Evolutionary conservation across 2,888 invertebrate species (phyloP).

Genomic region (Synanthedon andrenaeformis): DNA sequence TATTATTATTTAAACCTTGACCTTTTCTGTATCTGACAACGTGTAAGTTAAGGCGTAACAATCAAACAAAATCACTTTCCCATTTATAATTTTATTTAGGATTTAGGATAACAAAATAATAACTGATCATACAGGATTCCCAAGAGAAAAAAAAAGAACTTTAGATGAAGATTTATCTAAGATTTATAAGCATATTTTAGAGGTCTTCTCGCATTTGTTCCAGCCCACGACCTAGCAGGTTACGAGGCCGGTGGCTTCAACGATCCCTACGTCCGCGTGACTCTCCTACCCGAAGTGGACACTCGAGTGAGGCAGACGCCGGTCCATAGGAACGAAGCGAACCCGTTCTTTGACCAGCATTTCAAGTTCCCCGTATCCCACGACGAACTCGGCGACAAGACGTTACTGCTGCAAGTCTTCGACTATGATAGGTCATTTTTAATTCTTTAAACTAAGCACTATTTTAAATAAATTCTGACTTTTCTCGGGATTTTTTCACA

Average conservation of each 20-base stretch:
- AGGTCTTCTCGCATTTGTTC: not conserved
- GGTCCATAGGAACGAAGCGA: slow-evolving; percentile 85
- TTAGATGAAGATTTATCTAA: no score
- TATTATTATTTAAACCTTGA: no score
- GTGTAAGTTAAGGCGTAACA: no score
- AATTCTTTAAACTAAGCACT: not conserved
- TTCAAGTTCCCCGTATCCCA: slow-evolving; percentile 94
- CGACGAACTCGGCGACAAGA: slow-evolving; percentile 86
- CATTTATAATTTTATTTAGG: no score
- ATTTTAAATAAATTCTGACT: no score
- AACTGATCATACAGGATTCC: no score
- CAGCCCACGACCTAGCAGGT: slow-evolving; percentile 85
- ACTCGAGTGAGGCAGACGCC: slow-evolving; percentile 86
- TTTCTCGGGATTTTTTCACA: no score
- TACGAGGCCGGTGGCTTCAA: slow-evolving; percentile 90
- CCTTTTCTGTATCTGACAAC: no score
- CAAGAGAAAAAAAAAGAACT: no score
- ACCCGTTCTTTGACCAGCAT: slow-evolving; percentile 91
- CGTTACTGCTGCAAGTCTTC: slow-evolving; percentile 78
- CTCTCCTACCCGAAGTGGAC: slow-evolving; percentile 86
- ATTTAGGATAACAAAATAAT: no score
- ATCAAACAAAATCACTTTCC: no score
- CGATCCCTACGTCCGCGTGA: slow-evolving; percentile 88
- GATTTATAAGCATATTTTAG: no score
- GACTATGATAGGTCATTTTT: slow-evolving; percentile 63